Percentiles rank a stretch among this genome's conserved stretches.
Conservation (phyloP, 2,888 invertebrate species). For the Aphrophora alni region DNA sequence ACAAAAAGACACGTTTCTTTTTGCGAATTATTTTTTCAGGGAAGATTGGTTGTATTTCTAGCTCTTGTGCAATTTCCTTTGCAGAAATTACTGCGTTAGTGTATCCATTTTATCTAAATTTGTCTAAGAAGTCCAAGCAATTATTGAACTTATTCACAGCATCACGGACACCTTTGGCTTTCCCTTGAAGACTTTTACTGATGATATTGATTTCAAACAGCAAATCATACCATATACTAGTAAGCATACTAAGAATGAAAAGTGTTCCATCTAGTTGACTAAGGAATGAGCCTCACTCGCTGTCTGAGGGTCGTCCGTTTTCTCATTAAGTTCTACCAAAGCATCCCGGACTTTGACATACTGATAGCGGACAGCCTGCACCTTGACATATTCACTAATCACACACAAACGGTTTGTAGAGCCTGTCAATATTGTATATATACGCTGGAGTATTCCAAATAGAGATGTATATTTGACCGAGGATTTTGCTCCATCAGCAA, state of each 20-base stretch:
- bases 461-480: neutral
- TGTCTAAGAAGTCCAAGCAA: neutral
- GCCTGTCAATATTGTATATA: too few relatives aligned
- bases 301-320: neutral
- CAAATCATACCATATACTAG: slow-evolving; percentile 26
- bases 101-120: too few relatives aligned
- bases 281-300: neutral
- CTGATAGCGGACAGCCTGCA: neutral
- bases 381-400: neutral
- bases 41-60: too few relatives aligned
- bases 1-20: too few relatives aligned
- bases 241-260: neutral
- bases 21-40: too few relatives aligned
- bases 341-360: neutral
- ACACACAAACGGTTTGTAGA: neutral
- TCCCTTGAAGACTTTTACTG: slow-evolving; percentile 25
- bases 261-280: neutral
- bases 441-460: too few relatives aligned
- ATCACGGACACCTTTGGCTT: neutral
- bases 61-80: too few relatives aligned
- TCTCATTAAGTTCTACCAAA: neutral
- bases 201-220: slow-evolving; percentile 17
- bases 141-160: neutral
- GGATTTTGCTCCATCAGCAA: slow-evolving; percentile 31
- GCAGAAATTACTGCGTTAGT: too few relatives aligned